Evolutionary conservation across 1,140 invertebrate genomes (phyloP).

Genomic region (Apocrypta bakeri): DNA sequence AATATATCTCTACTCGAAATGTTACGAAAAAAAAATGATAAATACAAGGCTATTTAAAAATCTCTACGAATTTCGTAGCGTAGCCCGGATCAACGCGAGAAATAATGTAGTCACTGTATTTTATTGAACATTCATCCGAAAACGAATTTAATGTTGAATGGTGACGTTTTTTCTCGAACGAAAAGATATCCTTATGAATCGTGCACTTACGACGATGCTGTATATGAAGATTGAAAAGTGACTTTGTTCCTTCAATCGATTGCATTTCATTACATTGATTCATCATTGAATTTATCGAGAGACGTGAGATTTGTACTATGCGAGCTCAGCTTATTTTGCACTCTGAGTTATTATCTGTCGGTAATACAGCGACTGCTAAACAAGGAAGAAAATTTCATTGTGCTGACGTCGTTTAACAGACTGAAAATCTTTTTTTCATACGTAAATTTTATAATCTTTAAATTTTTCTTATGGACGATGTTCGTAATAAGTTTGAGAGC

Average conservation of each 20-base stretch:
- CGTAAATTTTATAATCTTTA: not conserved
- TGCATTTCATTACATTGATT: not conserved
- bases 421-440: not conserved
- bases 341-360: not conserved
- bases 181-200: constrained; percentile 8
- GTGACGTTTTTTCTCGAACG: constrained; percentile 20
- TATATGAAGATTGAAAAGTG: not conserved
- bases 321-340: not conserved
- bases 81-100: not conserved
- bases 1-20: constrained; percentile 31
- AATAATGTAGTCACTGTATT: constrained; percentile 10
- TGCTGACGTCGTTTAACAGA: not conserved
- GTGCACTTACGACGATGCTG: not conserved
- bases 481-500: not conserved
- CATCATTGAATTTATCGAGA: not conserved
- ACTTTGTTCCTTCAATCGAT: constrained; percentile 40
- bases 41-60: constrained; percentile 37
- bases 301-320: constrained; percentile 32
- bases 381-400: not conserved
- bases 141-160: constrained; percentile 29
- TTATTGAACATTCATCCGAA: constrained; percentile 23
- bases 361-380: not conserved
- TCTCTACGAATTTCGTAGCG: not conserved
- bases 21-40: constrained; percentile 23
- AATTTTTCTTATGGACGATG: not conserved